Evolutionary conservation across 1,140 invertebrate genomes (phyloP).

Genomic region (Caenorhabditis elegans): WBcel235 BX284602.5:9741501-9742000

Average conservation of each 20-base stretch:
- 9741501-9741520: too few relatives aligned
- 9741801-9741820: conserved; percentile 85
- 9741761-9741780: conserved; percentile 82
- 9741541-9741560: too few relatives aligned
- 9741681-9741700: too few relatives aligned
- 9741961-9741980: conserved; percentile 88
- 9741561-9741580: too few relatives aligned
- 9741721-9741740: neutral
- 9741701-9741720: neutral
- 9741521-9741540: too few relatives aligned
- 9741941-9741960: conserved; percentile 66
- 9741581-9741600: too few relatives aligned
- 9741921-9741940: conserved; percentile 82
- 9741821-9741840: conserved; percentile 97
- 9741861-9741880: conserved; percentile 76
- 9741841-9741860: conserved; percentile 94
- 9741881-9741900: neutral
- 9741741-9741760: neutral
- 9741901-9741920: conserved; percentile 70
- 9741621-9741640: too few relatives aligned
- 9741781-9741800: conserved; percentile 96
- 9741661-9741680: too few relatives aligned
- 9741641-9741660: too few relatives aligned
- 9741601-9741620: too few relatives aligned
- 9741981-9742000: conserved; percentile 89